These are phyloP conservation scores for Creontiades dilutus DNA, from an alignment of 2,888 invertebrate species.

Conservation along the genomic window DNA sequence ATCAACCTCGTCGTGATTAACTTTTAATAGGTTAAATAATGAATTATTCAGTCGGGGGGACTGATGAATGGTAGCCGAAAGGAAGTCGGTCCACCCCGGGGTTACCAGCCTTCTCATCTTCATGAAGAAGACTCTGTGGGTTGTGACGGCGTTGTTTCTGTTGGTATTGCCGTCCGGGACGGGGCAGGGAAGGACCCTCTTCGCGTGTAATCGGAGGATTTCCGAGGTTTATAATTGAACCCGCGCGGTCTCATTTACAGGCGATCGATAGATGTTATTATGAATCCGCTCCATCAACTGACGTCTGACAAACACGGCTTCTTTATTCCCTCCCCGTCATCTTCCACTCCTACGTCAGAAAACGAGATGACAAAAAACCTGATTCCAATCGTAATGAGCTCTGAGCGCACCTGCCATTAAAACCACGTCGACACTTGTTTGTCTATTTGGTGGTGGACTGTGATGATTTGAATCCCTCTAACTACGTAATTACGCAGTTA, in stretches of 20 bases:
- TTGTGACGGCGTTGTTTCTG: conserved; percentile 8
- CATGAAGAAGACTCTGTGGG: not conserved
- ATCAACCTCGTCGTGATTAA: conserved; percentile 66
- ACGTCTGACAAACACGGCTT: not conserved
- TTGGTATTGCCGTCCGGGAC: not conserved
- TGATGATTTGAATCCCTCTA: no score
- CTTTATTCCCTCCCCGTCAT: no score
- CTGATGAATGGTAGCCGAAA: conserved; percentile 60
- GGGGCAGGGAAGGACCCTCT: not conserved
- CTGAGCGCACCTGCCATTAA: no score
- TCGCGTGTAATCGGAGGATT: not conserved
- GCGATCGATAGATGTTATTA: not conserved
- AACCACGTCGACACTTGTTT: no score
- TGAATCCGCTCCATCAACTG: not conserved
- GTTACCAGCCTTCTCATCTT: not conserved
- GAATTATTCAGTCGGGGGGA: conserved; percentile 58
- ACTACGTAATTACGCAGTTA: no score
- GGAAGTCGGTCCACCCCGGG: not conserved
- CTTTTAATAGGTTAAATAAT: conserved; percentile 66
- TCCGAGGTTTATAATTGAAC: conserved; percentile 29
- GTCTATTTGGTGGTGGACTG: no score
- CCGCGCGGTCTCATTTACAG: not conserved
- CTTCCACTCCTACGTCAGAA: no score
- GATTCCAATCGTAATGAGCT: no score
- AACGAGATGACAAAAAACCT: no score